Evolutionary conservation across 2,888 invertebrate species (phyloP).

Genomic region (Choreutis nemorana): DNA sequence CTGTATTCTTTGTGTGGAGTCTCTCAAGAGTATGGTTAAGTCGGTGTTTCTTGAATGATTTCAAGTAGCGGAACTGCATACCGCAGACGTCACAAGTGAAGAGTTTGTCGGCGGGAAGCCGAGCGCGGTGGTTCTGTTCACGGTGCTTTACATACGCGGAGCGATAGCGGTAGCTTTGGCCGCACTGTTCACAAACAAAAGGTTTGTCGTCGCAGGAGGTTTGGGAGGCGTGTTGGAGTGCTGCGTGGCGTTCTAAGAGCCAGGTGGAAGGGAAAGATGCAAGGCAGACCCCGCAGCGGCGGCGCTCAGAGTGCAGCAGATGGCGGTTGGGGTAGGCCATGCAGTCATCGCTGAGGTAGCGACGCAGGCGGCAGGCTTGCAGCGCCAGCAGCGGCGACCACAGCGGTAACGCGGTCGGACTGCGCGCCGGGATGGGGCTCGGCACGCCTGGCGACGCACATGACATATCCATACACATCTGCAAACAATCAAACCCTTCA

Average conservation of each 20-base stretch:
- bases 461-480: constrained; percentile 58
- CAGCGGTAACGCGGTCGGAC: constrained; percentile 42
- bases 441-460: constrained; percentile 34
- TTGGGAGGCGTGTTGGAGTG: constrained; percentile 80
- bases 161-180: constrained; percentile 87
- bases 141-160: constrained; percentile 79
- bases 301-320: constrained; percentile 42
- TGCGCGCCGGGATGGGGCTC: constrained; percentile 35
- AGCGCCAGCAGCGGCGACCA: constrained; percentile 57
- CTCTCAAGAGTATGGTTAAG: constrained; percentile 87
- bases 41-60: constrained; percentile 90
- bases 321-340: constrained; percentile 50
- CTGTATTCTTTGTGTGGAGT: constrained; percentile 74
- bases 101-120: constrained; percentile 87
- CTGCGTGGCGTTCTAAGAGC: constrained; percentile 86
- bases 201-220: constrained; percentile 80
- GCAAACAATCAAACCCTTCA: constrained; percentile 16
- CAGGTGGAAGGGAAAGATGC: constrained; percentile 89
- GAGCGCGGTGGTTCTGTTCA: constrained; percentile 88
- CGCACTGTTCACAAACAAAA: constrained; percentile 91
- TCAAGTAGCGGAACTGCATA: constrained; percentile 90
- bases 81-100: constrained; percentile 93
- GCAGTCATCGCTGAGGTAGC: constrained; percentile 60
- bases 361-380: constrained; percentile 54
- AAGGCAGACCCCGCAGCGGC: constrained; percentile 83